Conservation (phyloP, 2,797 vertebrate genomes). For the Corythornis leucogaster region DNA sequence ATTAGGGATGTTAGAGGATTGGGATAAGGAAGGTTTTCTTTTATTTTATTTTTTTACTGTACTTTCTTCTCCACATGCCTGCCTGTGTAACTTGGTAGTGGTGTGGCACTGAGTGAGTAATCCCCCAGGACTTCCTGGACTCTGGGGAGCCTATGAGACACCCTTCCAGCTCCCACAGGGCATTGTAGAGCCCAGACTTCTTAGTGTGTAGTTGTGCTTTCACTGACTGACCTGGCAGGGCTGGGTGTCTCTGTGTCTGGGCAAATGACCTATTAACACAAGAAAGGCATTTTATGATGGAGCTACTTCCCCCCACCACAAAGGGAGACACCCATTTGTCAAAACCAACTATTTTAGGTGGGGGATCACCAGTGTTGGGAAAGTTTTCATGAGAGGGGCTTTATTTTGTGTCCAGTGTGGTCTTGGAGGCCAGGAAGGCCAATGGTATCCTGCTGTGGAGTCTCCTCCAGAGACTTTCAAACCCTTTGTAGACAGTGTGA, state of each 20-base stretch:
- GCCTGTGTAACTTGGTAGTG: fast-evolving
- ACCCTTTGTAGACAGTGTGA: no score
- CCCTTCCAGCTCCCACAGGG: background rate
- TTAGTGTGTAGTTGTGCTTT: background rate
- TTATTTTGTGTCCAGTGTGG: background rate
- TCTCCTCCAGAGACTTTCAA: no score
- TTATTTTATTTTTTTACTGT: background rate
- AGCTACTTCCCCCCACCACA: background rate
- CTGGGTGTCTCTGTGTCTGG: background rate
- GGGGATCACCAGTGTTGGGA: background rate
- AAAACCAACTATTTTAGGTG: background rate
- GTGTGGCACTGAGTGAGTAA: background rate
- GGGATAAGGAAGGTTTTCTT: background rate
- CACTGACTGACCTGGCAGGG: fast-evolving
- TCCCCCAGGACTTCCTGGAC: background rate
- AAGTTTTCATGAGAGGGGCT: background rate
- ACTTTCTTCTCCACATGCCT: background rate
- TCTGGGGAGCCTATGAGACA: fast-evolving
- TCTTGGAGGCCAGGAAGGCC: background rate
- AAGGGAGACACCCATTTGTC: background rate
- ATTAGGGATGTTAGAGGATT: background rate
- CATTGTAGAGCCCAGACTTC: background rate
- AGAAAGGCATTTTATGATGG: background rate
- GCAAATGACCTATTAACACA: background rate
- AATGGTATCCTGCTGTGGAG: no score